phyloP scores from a whole-genome alignment of 2,113 vertebrate genomes.

The Falco punctatus region DNA sequence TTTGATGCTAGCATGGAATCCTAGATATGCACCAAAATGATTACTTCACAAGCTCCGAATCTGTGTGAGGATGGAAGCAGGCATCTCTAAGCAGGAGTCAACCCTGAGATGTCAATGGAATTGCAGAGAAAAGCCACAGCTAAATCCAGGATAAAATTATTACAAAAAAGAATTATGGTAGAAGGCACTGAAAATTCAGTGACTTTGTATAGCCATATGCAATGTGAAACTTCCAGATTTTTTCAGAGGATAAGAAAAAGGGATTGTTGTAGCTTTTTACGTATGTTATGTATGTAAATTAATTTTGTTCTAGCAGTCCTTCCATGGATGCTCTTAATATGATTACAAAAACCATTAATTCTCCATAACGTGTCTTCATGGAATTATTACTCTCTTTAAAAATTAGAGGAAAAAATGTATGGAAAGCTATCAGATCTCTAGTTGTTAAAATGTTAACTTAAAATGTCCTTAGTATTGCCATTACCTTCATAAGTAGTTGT shows the following conservation, averaged over 20 bases:
- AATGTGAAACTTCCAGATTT: neutral
- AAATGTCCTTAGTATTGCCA: neutral
- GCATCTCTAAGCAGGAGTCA: neutral
- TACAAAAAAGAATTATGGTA: neutral
- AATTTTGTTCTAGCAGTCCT: neutral
- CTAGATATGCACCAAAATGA: neutral
- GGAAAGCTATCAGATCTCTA: neutral
- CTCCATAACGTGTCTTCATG: neutral
- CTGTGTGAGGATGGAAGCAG: neutral
- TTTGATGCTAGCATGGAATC: slow-evolving; percentile 7
- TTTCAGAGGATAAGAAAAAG: neutral
- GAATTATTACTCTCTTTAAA: neutral
- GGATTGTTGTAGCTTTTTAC: neutral
- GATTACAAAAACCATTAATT: neutral
- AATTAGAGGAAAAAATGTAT: neutral
- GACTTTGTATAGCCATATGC: neutral
- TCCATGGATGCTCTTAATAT: neutral
- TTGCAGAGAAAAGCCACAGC: neutral
- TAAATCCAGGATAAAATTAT: neutral
- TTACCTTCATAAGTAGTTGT: neutral
- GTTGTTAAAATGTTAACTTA: neutral
- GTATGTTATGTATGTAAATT: neutral
- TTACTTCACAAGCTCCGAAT: neutral
- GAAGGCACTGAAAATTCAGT: neutral
- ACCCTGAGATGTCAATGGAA: neutral